These are phyloP conservation scores for Parapristionchus giblindavisi DNA, from an alignment of 2,888 invertebrate genomes.

Conservation along the genomic window DNA sequence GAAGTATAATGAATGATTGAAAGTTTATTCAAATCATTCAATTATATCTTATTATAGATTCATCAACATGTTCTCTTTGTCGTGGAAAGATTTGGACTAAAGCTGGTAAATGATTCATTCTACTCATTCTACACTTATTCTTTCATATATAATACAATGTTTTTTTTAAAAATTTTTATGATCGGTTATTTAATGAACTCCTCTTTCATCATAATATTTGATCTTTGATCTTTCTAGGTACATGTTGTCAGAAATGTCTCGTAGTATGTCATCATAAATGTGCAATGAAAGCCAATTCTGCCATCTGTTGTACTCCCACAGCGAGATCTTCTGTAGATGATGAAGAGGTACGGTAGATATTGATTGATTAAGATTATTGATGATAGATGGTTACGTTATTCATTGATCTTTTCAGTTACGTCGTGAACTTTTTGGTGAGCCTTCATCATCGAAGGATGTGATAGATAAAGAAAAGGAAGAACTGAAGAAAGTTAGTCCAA, in stretches of 20 bases:
- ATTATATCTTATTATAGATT: background rate
- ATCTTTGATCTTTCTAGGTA: slow-evolving; percentile 72
- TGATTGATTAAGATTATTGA: background rate
- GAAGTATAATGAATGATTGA: background rate
- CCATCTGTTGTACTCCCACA: slow-evolving; percentile 32
- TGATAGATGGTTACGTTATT: background rate
- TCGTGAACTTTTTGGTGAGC: slow-evolving; percentile 22
- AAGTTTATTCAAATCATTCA: background rate
- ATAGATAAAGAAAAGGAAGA: slow-evolving; percentile 1
- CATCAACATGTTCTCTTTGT: slow-evolving; percentile 59
- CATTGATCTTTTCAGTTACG: background rate
- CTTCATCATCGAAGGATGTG: background rate
- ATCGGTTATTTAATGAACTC: no score
- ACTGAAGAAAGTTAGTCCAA: slow-evolving; percentile 21
- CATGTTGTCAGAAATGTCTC: slow-evolving; percentile 87
- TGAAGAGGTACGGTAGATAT: slow-evolving; percentile 18
- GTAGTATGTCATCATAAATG: slow-evolving; percentile 96
- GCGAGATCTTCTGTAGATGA: slow-evolving; percentile 19
- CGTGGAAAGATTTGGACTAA: slow-evolving; percentile 88
- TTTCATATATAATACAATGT: background rate
- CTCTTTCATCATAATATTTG: background rate
- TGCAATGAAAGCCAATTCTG: slow-evolving; percentile 71
- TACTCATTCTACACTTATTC: no score
- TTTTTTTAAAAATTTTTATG: background rate
- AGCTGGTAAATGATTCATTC: slow-evolving; percentile 75